Evolutionary conservation across 2,888 invertebrate species (phyloP).

Genomic region (Megamerina dolium): DNA sequence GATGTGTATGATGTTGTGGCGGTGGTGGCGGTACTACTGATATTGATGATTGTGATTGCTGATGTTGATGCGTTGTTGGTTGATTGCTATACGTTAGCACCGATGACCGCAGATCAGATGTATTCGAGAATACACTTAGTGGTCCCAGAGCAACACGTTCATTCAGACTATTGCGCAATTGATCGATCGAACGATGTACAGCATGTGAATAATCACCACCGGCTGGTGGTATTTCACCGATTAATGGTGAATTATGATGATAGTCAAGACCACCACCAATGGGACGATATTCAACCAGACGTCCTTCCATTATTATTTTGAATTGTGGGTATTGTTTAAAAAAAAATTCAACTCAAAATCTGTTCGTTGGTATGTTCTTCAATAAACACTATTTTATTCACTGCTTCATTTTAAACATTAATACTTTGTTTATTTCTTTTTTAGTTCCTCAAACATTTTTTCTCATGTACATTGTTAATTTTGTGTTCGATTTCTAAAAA

Average conservation of each 20-base stretch:
- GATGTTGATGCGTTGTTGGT: constrained; percentile 28
- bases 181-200: constrained; percentile 62
- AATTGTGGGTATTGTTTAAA: neutral
- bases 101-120: constrained; percentile 43
- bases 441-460: no score
- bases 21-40: no score
- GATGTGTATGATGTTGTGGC: constrained; percentile 32
- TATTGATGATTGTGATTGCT: constrained; percentile 21
- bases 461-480: no score
- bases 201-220: constrained; percentile 59
- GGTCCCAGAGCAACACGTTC: constrained; percentile 56
- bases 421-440: no score
- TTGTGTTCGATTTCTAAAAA: no score
- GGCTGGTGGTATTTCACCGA: constrained; percentile 59
- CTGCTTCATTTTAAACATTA: no score
- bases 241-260: constrained; percentile 60
- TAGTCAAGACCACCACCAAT: constrained; percentile 59
- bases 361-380: no score
- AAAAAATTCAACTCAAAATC: neutral
- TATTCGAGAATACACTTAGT: constrained; percentile 46
- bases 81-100: constrained; percentile 45
- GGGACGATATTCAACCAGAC: constrained; percentile 55
- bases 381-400: no score
- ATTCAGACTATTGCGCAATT: constrained; percentile 56
- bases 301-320: constrained; percentile 51